These are phyloP conservation scores for Erythrocercus mccallii DNA, from an alignment of 2,113 vertebrate species.

Conservation along the genomic window DNA sequence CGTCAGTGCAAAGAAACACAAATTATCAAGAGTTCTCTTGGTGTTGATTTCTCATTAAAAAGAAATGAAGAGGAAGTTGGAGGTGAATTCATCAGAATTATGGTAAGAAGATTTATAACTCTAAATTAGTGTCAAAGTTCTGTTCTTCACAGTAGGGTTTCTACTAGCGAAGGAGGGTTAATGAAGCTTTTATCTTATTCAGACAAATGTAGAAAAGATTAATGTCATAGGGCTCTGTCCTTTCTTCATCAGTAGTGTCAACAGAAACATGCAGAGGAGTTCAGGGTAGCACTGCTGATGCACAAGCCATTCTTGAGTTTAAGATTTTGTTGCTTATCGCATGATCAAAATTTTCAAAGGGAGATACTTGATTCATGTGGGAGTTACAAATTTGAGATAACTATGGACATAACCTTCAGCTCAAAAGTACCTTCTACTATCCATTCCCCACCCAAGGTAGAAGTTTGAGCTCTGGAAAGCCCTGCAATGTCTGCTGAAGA, in stretches of 20 bases:
- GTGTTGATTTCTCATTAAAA: neutral
- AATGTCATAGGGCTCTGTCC: neutral
- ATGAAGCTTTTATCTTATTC: neutral
- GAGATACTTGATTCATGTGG: neutral
- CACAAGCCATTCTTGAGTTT: neutral
- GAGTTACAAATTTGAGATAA: neutral
- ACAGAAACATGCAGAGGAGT: neutral
- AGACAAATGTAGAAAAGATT: neutral
- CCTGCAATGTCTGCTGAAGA: neutral
- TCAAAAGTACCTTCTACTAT: neutral
- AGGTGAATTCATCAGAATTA: neutral
- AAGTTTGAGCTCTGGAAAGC: neutral
- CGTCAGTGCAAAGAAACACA: neutral
- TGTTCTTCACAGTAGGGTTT: neutral
- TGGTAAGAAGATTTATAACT: neutral
- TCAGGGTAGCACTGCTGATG: neutral
- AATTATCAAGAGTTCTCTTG: neutral
- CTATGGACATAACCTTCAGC: neutral
- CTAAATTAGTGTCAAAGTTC: neutral
- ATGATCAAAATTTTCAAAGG: neutral
- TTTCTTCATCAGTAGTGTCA: neutral
- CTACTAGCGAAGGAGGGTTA: neutral
- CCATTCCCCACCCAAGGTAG: neutral
- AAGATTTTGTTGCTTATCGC: neutral
- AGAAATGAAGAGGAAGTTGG: neutral